Percentiles rank a stretch among this genome's conserved stretches.
Evolutionary conservation across 2,113 vertebrate genomes (phyloP).

Genomic region (Thunnus thynnus): DNA sequence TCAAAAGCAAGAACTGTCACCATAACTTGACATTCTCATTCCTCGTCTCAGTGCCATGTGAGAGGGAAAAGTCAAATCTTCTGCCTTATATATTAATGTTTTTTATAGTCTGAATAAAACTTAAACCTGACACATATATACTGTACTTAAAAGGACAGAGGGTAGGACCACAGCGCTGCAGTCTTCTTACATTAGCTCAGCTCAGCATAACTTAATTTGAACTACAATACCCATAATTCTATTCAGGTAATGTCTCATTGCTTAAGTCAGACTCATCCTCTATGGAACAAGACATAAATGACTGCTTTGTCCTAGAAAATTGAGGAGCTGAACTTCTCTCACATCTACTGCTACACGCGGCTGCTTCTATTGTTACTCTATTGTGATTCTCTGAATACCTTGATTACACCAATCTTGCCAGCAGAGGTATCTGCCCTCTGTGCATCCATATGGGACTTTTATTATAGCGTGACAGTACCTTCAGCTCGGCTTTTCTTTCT

Average conservation of each 20-base stretch:
- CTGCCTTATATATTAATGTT: neutral
- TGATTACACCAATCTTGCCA: conserved; percentile 66
- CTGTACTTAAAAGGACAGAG: neutral
- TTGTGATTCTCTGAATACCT: conserved; percentile 74
- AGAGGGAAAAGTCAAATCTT: conserved; percentile 28
- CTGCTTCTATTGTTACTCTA: conserved; percentile 73
- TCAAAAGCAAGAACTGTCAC: conserved; percentile 78
- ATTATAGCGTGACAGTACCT: conserved; percentile 33
- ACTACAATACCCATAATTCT: conserved; percentile 65
- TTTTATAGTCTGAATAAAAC: neutral
- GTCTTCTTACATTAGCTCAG: conserved; percentile 29
- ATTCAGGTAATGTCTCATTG: conserved; percentile 59
- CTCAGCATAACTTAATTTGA: conserved; percentile 32
- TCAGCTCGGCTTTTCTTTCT: conserved; percentile 37
- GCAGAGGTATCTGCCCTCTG: conserved; percentile 63
- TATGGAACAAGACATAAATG: conserved; percentile 63
- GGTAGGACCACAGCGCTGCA: neutral
- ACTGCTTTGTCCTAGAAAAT: conserved; percentile 77
- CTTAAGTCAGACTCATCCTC: conserved; percentile 53
- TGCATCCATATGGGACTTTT: conserved; percentile 56
- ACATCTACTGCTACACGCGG: conserved; percentile 68
- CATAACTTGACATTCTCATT: conserved; percentile 63
- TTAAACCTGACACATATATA: neutral
- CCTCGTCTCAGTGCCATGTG: conserved; percentile 18
- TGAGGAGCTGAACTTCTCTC: conserved; percentile 69